Conservation (phyloP, 2,888 invertebrate genomes). For the Leptinotarsa tumamoca region DNA sequence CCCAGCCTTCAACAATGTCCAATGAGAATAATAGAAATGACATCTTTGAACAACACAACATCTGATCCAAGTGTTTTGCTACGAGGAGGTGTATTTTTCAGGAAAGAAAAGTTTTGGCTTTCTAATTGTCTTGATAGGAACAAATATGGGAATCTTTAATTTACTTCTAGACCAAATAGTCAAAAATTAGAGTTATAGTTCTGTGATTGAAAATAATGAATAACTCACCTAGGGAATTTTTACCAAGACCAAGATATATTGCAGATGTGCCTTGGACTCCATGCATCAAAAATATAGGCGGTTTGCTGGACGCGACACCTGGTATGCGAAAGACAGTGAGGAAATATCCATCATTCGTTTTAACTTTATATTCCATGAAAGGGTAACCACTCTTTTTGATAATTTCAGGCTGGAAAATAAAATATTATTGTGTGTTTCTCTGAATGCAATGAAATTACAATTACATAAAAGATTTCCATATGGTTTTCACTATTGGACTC, state of each 20-base stretch:
- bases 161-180: no score
- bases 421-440: neutral
- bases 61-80: no score
- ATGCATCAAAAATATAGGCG: conserved; percentile 61
- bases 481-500: no score
- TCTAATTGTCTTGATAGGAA: no score
- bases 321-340: conserved; percentile 59
- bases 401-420: conserved; percentile 59
- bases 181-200: no score
- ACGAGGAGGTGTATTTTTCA: no score
- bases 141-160: no score
- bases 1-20: no score
- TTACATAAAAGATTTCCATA: no score
- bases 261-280: conserved; percentile 59
- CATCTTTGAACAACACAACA: no score
- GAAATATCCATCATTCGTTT: conserved; percentile 59
- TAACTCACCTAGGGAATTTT: conserved; percentile 57
- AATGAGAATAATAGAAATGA: no score
- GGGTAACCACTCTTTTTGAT: conserved; percentile 57
- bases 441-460: neutral
- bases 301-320: conserved; percentile 51
- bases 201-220: neutral
- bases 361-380: conserved; percentile 57
- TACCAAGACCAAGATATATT: conserved; percentile 60
- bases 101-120: no score